Conservation (phyloP, 1,140 invertebrate species). For the Musca domestica region DNA sequence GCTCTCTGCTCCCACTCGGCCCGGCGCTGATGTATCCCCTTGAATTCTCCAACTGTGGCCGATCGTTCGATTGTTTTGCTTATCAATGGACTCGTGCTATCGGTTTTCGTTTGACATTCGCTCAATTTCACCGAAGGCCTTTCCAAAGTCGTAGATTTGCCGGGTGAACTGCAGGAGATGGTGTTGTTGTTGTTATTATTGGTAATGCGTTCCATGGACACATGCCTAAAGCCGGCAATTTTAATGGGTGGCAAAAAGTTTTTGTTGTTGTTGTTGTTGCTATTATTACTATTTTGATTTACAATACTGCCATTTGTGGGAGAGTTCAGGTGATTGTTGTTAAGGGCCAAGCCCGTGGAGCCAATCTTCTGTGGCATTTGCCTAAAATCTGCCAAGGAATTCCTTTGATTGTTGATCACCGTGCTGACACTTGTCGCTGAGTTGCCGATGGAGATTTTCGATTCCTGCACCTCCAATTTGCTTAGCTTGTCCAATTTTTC, state of each 20-base stretch:
- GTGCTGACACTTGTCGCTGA: neutral
- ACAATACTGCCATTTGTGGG: constrained; percentile 18
- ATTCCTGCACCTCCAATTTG: constrained; percentile 32
- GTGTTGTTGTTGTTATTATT: constrained; percentile 33
- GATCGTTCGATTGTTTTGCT: constrained; percentile 44
- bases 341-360: neutral
- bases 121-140: constrained; percentile 13
- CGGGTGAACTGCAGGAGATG: constrained; percentile 24
- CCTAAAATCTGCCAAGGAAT: constrained; percentile 46
- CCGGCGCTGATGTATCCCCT: constrained; percentile 69
- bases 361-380: neutral
- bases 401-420: constrained; percentile 33
- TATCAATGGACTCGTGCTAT: constrained; percentile 24
- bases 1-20: constrained; percentile 73
- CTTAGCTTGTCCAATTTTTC: constrained; percentile 43
- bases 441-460: neutral
- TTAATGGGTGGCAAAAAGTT: constrained; percentile 43
- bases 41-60: constrained; percentile 57
- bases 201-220: constrained; percentile 24
- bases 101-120: neutral
- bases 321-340: constrained; percentile 28
- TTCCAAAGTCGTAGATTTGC: constrained; percentile 13
- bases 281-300: constrained; percentile 20
- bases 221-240: constrained; percentile 21
- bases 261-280: constrained; percentile 10